Conservation (phyloP, 1,140 invertebrate species). For the Venustaconcha ellipsiformis region DNA sequence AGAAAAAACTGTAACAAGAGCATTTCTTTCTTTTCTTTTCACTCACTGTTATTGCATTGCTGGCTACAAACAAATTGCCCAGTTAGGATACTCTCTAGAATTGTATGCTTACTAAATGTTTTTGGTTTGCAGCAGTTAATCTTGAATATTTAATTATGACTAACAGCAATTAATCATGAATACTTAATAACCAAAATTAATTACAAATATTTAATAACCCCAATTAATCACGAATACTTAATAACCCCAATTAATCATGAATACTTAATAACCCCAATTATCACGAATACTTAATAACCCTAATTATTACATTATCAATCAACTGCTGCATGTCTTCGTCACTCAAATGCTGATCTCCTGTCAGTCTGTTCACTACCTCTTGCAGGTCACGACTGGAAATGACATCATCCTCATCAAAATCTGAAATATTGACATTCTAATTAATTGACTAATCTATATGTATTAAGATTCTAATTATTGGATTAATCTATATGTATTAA, state of each 20-base stretch:
- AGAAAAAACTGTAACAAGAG: too few species aligned
- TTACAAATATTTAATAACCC: neutral
- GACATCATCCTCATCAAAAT: conserved; percentile 92
- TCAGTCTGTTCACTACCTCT: conserved; percentile 67
- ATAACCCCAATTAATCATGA: neutral
- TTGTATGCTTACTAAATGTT: conserved; percentile 6
- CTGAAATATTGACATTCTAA: conserved; percentile 64
- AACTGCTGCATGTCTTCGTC: conserved; percentile 67
- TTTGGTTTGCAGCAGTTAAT: neutral
- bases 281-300: neutral
- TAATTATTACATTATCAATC: conserved; percentile 63
- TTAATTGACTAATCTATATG: too few species aligned
- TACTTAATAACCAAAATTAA: conserved; percentile 1
- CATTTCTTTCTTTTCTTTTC: too few species aligned
- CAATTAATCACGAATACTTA: conserved; percentile 4
- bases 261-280: neutral
- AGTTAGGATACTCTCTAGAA: neutral
- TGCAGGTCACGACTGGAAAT: conserved; percentile 70
- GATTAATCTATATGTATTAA: too few species aligned
- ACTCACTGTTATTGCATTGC: too few species aligned
- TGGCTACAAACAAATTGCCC: too few species aligned
- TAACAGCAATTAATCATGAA: neutral
- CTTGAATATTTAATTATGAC: neutral
- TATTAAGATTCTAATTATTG: neutral
- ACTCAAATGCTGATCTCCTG: conserved; percentile 53